Conservation (phyloP, 2,888 invertebrate species). For the Notodonta ziczac region DNA sequence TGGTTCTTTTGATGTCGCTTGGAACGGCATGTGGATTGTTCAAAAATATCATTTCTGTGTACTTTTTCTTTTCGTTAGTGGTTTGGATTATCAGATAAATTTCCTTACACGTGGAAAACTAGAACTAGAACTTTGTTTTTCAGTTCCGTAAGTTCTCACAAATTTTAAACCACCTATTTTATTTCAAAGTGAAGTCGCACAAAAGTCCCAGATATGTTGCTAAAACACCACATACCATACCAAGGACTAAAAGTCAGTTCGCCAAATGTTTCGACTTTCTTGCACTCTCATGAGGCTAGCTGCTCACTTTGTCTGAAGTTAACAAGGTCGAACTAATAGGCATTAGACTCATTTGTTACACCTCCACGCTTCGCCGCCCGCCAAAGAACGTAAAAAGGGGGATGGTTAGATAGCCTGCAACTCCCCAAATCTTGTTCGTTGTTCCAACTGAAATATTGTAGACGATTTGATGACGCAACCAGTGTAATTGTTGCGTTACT, state of each 20-base stretch:
- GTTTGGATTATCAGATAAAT: conserved; percentile 25
- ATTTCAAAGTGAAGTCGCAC: not conserved
- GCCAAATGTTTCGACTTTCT: conserved; percentile 55
- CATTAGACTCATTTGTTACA: conserved; percentile 78
- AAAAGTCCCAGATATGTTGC: not conserved
- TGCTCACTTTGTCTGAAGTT: conserved; percentile 74
- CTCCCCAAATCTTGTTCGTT: conserved; percentile 54
- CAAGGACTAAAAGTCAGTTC: conserved; percentile 29
- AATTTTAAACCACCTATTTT: not conserved
- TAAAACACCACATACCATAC: not conserved
- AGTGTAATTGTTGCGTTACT: conserved; percentile 22
- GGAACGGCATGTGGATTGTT: conserved; percentile 67
- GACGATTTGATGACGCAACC: conserved; percentile 33
- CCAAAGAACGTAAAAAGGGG: conserved; percentile 70
- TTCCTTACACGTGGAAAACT: too few species aligned
- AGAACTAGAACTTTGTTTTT: too few species aligned
- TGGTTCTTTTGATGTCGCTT: conserved; percentile 77
- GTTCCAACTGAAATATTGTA: conserved; percentile 37
- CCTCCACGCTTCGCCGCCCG: conserved; percentile 71
- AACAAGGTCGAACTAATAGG: conserved; percentile 79
- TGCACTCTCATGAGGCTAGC: conserved; percentile 61
- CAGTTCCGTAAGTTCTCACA: too few species aligned
- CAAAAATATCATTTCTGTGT: conserved; percentile 59
- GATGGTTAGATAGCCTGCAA: conserved; percentile 57
- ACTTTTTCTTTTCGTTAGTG: conserved; percentile 50